These are phyloP conservation scores for Felis chaus DNA, from an alignment of 2,113 vertebrate genomes.

Conservation along the genomic window DNA sequence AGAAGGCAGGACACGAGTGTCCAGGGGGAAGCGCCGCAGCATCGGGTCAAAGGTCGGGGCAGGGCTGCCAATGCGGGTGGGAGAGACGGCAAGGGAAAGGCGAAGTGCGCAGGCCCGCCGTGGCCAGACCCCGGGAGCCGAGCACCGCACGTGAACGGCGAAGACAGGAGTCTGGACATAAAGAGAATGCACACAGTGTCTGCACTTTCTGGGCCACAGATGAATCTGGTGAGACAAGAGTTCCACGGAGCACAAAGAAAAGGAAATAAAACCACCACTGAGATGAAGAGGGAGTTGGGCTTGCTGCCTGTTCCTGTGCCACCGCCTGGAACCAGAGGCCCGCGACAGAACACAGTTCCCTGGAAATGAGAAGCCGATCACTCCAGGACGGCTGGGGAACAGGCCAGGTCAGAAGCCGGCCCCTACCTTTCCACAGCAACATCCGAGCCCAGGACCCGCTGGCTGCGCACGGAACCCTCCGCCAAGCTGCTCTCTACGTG, in stretches of 20 bases:
- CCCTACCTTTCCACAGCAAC: background rate
- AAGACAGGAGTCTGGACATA: no score
- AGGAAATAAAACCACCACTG: background rate
- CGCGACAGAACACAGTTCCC: background rate
- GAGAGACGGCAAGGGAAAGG: background rate
- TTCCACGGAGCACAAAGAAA: background rate
- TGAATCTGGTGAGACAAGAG: background rate
- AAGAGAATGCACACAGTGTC: background rate
- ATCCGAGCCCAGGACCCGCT: no score
- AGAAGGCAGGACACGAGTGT: background rate
- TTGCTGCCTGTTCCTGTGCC: accelerated
- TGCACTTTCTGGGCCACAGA: background rate
- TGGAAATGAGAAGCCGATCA: background rate
- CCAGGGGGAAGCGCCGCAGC: accelerated
- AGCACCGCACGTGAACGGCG: accelerated
- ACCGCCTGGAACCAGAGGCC: background rate
- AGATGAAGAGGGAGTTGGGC: accelerated
- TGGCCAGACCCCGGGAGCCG: no score
- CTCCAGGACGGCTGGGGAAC: background rate
- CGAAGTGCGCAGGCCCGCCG: background rate
- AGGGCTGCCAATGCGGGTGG: background rate
- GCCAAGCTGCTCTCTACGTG: background rate
- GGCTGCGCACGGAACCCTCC: background rate
- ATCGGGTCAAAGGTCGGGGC: background rate
- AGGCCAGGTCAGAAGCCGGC: background rate